These are phyloP conservation scores for Cyphomyrus plagiostoma DNA, from an alignment of 2,113 vertebrate species.

Conservation along the genomic window DNA sequence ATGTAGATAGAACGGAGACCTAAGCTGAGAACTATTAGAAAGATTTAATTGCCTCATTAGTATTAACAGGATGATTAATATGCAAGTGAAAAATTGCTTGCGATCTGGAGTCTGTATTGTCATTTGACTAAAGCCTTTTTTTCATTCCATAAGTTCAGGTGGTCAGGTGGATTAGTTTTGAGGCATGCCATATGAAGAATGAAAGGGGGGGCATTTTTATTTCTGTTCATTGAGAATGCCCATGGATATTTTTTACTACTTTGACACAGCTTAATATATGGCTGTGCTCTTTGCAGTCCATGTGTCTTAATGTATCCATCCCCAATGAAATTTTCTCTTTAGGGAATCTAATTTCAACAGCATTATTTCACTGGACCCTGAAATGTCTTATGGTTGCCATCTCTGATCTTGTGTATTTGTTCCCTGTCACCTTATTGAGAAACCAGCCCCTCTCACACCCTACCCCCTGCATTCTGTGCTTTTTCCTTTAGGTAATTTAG, in stretches of 20 bases:
- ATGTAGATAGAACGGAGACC: neutral
- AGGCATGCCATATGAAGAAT: neutral
- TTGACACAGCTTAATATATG: neutral
- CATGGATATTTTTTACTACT: neutral
- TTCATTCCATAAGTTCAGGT: neutral
- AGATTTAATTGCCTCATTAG: constrained; percentile 13
- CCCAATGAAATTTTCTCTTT: neutral
- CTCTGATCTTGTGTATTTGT: neutral
- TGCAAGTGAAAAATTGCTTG: neutral
- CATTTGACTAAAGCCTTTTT: neutral
- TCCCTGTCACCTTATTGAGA: neutral
- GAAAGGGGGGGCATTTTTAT: neutral
- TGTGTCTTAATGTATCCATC: neutral
- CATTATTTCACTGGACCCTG: neutral
- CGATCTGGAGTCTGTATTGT: neutral
- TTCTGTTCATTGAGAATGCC: neutral
- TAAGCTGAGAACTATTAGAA: neutral
- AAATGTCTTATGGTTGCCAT: neutral
- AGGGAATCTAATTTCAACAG: neutral
- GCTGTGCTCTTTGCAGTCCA: neutral
- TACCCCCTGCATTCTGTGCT: neutral
- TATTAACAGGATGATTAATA: constrained; percentile 3
- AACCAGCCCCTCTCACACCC: neutral
- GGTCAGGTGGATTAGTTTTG: neutral
- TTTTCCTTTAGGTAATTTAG: neutral